A percentile compares a stretch with the other conserved stretches of the same genome.
These are phyloP conservation scores for Metopolophium dirhodum DNA, from an alignment of 1,140 invertebrate species.

Conservation along the genomic window DNA sequence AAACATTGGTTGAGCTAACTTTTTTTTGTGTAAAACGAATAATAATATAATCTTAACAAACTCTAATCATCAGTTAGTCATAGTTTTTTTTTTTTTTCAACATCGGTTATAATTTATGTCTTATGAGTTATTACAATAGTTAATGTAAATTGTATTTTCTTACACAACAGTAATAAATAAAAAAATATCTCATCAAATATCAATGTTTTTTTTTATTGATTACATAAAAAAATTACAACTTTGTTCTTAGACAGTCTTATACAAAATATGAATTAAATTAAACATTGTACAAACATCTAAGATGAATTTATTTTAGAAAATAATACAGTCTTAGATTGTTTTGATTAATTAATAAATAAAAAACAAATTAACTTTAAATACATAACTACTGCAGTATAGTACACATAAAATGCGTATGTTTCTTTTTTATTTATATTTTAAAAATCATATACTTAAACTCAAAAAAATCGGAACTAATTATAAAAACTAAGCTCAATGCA, in stretches of 20 bases:
- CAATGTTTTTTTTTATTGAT: neutral
- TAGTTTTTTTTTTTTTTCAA: no score
- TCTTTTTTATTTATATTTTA: neutral
- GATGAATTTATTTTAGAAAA: constrained; percentile 9
- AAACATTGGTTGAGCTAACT: no score
- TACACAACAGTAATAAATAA: neutral
- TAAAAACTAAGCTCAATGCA: neutral
- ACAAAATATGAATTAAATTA: neutral
- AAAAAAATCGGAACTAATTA: neutral
- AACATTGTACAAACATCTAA: neutral
- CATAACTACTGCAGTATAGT: neutral
- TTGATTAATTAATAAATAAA: neutral
- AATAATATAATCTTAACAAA: no score
- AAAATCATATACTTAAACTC: neutral
- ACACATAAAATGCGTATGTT: neutral
- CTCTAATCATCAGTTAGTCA: no score
- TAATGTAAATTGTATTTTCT: neutral
- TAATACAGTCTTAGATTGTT: constrained; percentile 30
- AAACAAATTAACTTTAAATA: neutral
- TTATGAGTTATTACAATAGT: neutral
- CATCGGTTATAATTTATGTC: no score
- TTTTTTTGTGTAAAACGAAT: no score
- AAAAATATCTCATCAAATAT: neutral
- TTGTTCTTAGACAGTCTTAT: constrained; percentile 46
- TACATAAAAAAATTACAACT: neutral